These are phyloP conservation scores for Peromyscus melanophrys DNA, from an alignment of 2,797 vertebrate genomes.

Conservation along the genomic window DNA sequence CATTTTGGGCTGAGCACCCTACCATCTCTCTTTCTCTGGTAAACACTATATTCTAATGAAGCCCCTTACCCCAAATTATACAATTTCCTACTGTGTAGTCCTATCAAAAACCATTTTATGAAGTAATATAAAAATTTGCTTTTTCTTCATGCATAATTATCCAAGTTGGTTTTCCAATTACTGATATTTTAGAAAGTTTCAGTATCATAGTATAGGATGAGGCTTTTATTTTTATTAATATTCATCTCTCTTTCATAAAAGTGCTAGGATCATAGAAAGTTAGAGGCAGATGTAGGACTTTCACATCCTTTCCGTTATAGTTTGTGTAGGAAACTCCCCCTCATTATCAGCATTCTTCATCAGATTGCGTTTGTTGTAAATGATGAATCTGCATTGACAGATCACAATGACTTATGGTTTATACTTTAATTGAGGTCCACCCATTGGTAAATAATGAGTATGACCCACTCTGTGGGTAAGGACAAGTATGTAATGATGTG, in stretches of 20 bases:
- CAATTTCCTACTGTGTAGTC: too few relatives aligned
- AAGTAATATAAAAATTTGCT: not conserved
- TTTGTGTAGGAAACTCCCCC: not conserved
- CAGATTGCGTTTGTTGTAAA: not conserved
- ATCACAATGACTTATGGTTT: not conserved
- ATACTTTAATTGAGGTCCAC: not conserved
- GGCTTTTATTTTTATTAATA: not conserved
- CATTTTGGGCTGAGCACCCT: not conserved
- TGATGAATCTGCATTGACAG: not conserved
- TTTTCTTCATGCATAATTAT: not conserved
- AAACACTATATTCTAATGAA: not conserved
- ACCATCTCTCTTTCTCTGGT: not conserved
- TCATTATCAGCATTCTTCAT: not conserved
- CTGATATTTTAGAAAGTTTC: not conserved
- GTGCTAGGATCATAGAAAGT: not conserved
- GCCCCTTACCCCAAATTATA: not conserved
- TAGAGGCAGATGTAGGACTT: not conserved
- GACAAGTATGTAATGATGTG: not conserved
- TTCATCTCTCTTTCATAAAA: not conserved
- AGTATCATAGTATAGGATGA: not conserved
- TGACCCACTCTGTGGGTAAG: too few relatives aligned
- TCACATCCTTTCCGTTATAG: too few relatives aligned
- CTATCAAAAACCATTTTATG: not conserved
- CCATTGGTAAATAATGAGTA: not conserved
- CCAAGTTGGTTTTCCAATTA: not conserved